Evolutionary conservation across 2,797 vertebrate species (phyloP).

Genomic region (Epinephelus coioides): DNA sequence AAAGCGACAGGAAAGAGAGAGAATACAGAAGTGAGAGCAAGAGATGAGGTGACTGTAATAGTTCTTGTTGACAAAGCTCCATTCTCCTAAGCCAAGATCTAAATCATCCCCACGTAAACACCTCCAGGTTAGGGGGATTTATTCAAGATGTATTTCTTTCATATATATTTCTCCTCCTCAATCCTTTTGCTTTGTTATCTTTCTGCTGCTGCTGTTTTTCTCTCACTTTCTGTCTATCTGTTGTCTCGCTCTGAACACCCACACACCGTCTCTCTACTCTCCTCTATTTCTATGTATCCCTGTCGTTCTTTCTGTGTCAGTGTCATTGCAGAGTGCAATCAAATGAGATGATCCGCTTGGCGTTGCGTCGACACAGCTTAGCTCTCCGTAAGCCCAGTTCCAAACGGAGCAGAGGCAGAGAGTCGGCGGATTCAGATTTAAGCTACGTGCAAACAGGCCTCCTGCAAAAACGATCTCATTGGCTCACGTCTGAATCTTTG

Average conservation of each 20-base stretch:
- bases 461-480: background rate
- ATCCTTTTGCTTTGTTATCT: conserved; percentile 46
- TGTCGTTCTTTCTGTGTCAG: conserved; percentile 14
- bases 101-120: conserved; percentile 65
- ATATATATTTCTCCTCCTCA: conserved; percentile 36
- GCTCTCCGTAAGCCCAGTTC: conserved; percentile 2
- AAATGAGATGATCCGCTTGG: conserved; percentile 45
- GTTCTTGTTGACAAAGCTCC: conserved; percentile 67
- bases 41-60: conserved; percentile 44
- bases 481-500: background rate
- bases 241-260: conserved; percentile 22
- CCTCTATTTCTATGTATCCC: conserved; percentile 5
- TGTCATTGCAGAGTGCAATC: conserved; percentile 37
- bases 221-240: conserved; percentile 12
- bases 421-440: conserved; percentile 18
- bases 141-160: conserved; percentile 52
- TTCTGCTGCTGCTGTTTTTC: conserved; percentile 21
- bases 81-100: conserved; percentile 55
- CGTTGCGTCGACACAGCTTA: conserved; percentile 28
- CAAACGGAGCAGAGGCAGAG: conserved; percentile 7
- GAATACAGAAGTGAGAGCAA: conserved; percentile 39
- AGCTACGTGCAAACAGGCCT: conserved; percentile 21
- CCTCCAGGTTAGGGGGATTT: conserved; percentile 58
- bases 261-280: conserved; percentile 20
- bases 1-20: background rate